These are phyloP conservation scores for Cheilosia impressa DNA, from an alignment of 2,888 invertebrate species.

Conservation along the genomic window DNA sequence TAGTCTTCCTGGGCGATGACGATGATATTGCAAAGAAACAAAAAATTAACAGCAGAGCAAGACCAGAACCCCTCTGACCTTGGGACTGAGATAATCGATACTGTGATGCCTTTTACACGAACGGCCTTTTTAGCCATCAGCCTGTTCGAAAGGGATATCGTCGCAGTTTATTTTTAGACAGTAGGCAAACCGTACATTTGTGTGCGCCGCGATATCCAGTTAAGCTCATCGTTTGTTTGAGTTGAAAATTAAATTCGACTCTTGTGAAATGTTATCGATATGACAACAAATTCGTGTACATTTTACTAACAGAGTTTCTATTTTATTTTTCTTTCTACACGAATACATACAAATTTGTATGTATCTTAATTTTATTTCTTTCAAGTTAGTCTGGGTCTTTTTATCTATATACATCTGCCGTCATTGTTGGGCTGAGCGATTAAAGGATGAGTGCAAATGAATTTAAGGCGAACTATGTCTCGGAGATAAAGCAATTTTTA, in stretches of 20 bases:
- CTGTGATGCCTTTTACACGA: conserved; percentile 39
- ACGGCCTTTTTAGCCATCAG: conserved; percentile 19
- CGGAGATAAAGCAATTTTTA: conserved; percentile 69
- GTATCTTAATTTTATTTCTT: conserved; percentile 15
- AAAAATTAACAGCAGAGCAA: not conserved
- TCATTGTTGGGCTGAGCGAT: conserved; percentile 16
- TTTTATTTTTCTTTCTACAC: not conserved
- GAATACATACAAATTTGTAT: not conserved
- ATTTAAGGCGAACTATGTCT: conserved; percentile 43
- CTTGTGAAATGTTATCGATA: conserved; percentile 27
- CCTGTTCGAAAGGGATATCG: conserved; percentile 14
- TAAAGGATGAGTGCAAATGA: conserved; percentile 46
- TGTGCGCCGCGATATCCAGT: not conserved
- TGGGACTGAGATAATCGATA: conserved; percentile 63
- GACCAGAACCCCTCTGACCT: conserved; percentile 40
- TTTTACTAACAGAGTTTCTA: not conserved
- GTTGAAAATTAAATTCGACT: conserved; percentile 45
- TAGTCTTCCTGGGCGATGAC: conserved; percentile 5
- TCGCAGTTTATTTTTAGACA: conserved; percentile 56
- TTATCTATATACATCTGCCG: not conserved
- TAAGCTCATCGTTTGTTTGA: conserved; percentile 13
- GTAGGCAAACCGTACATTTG: not conserved
- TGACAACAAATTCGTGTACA: not conserved
- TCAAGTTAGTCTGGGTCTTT: not conserved
- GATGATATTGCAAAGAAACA: conserved; percentile 13